Evolutionary conservation across 2,797 vertebrate species (phyloP), one percentile per base, ranked within the genome.

Genomic region (Thalassophryne amazonica): DNA sequence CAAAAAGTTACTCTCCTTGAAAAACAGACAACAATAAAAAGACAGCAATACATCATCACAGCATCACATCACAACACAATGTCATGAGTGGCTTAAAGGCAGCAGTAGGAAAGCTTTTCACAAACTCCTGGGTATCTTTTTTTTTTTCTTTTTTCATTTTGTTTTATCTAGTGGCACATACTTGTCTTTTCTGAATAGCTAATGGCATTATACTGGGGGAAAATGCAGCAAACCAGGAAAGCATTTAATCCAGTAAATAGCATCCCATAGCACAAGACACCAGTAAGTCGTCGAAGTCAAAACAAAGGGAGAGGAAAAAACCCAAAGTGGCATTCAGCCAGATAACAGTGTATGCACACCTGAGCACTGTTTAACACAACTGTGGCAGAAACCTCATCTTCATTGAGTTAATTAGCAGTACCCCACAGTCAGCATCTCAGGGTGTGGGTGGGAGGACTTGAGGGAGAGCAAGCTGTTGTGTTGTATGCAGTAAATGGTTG

Each of bases 391-490:
- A 84, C 43, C 81, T 77, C 78, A 76, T 83, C 76, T 84, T 76
- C 73, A 81, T 63, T 64, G 74, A 74, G 77, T 83, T 87, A 86
- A 91, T 92, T 89, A 88, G 75, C 47, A 73, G 63, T 70, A 82
- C 71, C 76, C 81, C 79, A 79, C 73, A 82, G 80, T 82, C 70
- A 74, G 67, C 71, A 71, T 82, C 80, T 79, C 61, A 38, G 69
- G 62, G 73, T 81, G 68, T 72, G 75, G 38, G 56, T 67, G 59
- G 71, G 66, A 69, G 76, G 72, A 80, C 82, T 77, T 62, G 46
- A 78, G 82, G 78, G 87, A 90, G 79, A 72, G 67, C 72, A 74
- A 55, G 46, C 73, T 69, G 66, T 71, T 58, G 69, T 80, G 84
- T 82, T 79, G 73, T 77, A 73, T 80, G 73, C 66, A 60, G 75